Evolutionary conservation across 2,888 invertebrate genomes (phyloP).

Genomic region (Euplagia quadripunctaria): DNA sequence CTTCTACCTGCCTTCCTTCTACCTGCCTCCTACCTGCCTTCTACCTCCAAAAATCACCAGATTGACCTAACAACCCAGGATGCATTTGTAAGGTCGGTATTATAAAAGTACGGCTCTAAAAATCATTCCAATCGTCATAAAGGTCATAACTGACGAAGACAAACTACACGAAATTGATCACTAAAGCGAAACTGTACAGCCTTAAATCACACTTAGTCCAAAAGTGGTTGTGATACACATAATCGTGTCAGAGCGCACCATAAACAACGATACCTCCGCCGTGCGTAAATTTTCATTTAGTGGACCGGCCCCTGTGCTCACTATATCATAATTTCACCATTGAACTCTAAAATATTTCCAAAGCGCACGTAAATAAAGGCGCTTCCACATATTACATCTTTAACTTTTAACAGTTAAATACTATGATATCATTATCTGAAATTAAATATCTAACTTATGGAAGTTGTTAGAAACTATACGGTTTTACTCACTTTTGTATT

Average conservation of each 20-base stretch:
- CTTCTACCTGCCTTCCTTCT: no score
- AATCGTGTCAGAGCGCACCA: slow-evolving; percentile 57
- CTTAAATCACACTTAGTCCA: slow-evolving; percentile 43
- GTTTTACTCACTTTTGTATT: no score
- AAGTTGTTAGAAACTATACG: no score
- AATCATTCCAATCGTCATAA: not conserved
- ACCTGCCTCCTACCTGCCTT: no score
- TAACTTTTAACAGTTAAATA: not conserved
- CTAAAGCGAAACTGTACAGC: slow-evolving; percentile 10
- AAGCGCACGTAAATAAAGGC: slow-evolving; percentile 52
- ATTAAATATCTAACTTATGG: no score
- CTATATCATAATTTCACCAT: slow-evolving; percentile 78
- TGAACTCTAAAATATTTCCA: slow-evolving; percentile 77
- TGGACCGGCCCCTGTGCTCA: slow-evolving; percentile 50
- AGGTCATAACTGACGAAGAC: slow-evolving; percentile 2
- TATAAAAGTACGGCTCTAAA: not conserved
- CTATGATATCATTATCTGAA: not conserved
- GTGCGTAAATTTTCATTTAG: slow-evolving; percentile 77
- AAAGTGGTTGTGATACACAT: slow-evolving; percentile 48
- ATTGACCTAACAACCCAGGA: no score
- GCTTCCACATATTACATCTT: slow-evolving; percentile 5
- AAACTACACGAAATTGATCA: slow-evolving; percentile 6
- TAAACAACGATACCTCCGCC: slow-evolving; percentile 69
- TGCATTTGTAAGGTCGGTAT: no score
- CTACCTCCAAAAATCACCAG: no score